phyloP scores from a whole-genome alignment of 1,140 invertebrate genomes.

The Oscheius sp. region DNA sequence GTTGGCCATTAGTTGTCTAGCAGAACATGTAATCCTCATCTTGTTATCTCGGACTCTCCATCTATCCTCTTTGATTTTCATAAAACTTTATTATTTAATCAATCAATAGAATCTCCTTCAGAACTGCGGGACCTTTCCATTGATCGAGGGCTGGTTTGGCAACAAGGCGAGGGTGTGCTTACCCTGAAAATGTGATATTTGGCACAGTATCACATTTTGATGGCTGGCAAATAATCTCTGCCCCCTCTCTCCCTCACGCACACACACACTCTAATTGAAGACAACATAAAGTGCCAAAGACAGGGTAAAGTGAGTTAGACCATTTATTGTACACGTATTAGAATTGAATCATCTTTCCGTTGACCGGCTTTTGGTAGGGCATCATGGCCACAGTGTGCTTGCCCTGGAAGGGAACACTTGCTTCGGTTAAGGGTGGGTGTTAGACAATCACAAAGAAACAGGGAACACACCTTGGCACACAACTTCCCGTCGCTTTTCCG shows the following conservation, averaged over 20 bases:
- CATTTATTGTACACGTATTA: neutral
- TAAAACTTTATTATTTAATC: no score
- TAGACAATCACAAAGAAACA: neutral
- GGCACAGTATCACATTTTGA: neutral
- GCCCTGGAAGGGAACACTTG: neutral
- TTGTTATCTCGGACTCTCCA: no score
- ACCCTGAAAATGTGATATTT: slow-evolving; percentile 12
- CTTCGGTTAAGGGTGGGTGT: neutral
- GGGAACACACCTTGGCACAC: slow-evolving; percentile 2
- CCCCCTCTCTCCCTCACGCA: no score
- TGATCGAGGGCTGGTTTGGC: slow-evolving; percentile 24
- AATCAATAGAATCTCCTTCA: slow-evolving; percentile 12
- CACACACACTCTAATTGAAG: no score
- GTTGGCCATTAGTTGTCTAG: no score
- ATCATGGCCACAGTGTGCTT: slow-evolving; percentile 3
- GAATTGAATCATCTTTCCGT: neutral
- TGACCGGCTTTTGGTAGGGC: neutral
- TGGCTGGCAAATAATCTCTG: no score
- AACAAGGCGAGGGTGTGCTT: slow-evolving; percentile 38
- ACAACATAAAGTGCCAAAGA: no score
- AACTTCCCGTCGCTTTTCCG: slow-evolving; percentile 30
- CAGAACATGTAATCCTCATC: no score
- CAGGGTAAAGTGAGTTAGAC: no score
- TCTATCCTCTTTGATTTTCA: no score
- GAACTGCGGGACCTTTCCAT: slow-evolving; percentile 17